Percentiles rank a stretch among this genome's conserved stretches.
Evolutionary conservation across 2,888 invertebrate genomes (phyloP).

Genomic region (Leptopilina syphax): DNA sequence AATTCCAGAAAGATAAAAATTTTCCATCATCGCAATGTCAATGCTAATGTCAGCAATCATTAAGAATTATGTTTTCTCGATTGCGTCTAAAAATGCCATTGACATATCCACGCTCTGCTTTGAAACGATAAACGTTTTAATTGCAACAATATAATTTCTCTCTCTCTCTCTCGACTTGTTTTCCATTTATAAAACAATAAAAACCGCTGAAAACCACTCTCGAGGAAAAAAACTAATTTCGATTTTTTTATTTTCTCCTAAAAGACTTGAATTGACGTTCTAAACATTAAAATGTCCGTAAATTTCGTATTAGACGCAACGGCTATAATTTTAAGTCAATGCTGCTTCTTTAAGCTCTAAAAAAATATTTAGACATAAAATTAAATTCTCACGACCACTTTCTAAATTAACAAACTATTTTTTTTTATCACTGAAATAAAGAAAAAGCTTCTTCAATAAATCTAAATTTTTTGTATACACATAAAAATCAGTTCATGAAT

Average conservation of each 20-base stretch:
- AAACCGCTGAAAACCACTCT: not conserved
- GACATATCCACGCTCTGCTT: conserved; percentile 35
- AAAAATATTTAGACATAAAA: no score
- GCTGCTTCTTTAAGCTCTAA: no score
- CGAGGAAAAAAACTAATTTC: not conserved
- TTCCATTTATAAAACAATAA: not conserved
- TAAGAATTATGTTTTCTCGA: conserved; percentile 34
- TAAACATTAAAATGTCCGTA: not conserved
- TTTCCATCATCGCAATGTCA: conserved; percentile 10
- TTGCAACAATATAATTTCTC: not conserved
- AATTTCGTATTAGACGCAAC: not conserved
- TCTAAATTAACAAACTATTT: not conserved
- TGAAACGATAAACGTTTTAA: conserved; percentile 22
- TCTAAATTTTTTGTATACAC: not conserved
- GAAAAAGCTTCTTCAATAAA: not conserved
- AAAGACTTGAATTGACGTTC: no score
- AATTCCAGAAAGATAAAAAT: not conserved
- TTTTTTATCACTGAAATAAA: not conserved
- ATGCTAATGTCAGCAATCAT: conserved; percentile 10
- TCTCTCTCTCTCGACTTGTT: no score
- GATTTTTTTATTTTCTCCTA: no score
- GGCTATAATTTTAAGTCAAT: not conserved
- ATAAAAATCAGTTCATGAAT: not conserved
- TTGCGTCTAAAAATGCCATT: conserved; percentile 45
- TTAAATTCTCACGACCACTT: conserved; percentile 6